Percentiles rank a stretch among this genome's conserved stretches.
Conservation (phyloP, 2,797 vertebrate genomes). For the Heteromormyrus szaboi region DNA sequence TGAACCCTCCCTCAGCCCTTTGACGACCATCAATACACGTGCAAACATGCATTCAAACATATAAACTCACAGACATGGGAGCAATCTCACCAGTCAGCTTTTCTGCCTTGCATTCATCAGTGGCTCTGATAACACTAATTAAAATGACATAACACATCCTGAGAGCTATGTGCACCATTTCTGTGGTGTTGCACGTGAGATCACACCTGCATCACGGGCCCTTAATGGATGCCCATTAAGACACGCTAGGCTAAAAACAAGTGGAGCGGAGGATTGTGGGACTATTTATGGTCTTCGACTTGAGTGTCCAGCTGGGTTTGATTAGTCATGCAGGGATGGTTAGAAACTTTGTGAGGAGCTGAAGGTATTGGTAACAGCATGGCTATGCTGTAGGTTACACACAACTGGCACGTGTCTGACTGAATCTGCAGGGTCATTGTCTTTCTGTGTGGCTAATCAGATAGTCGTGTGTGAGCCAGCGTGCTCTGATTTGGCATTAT, state of each 20-base stretch:
- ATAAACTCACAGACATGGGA: not conserved
- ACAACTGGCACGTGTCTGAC: not conserved
- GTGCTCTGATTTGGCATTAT: not conserved
- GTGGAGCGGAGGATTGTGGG: not conserved
- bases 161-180: not conserved
- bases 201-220: not conserved
- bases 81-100: not conserved
- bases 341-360: not conserved
- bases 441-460: not conserved
- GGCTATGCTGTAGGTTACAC: not conserved
- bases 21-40: not conserved
- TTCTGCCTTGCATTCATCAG: not conserved
- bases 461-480: not conserved
- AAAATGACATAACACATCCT: not conserved
- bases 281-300: not conserved
- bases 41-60: not conserved
- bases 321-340: not conserved
- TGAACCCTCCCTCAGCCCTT: not conserved
- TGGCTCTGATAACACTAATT: not conserved
- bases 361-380: not conserved
- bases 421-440: not conserved
- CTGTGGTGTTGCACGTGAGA: not conserved
- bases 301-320: not conserved
- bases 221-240: not conserved
- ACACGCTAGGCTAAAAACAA: not conserved